Conservation (phyloP, 2,797 vertebrate genomes). For the Naso thynnoides region DNA sequence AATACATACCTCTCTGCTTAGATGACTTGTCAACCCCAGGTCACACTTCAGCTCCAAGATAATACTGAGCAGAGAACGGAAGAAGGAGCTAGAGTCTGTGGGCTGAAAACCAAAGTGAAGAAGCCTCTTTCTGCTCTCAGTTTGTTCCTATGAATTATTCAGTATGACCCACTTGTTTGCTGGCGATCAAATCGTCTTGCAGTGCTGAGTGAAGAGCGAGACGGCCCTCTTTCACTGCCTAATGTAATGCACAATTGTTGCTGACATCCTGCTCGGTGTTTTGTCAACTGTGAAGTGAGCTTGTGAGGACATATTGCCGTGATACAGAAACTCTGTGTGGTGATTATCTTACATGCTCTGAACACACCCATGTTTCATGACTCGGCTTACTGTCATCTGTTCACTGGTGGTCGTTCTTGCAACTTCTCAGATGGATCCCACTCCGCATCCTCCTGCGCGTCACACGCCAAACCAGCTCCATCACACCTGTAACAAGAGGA, state of each 20-base stretch:
- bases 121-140: slow-evolving; percentile 67
- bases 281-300: slow-evolving; percentile 75
- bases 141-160: slow-evolving; percentile 81
- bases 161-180: slow-evolving; percentile 77
- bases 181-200: slow-evolving; percentile 76
- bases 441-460: slow-evolving; percentile 73
- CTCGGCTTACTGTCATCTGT: slow-evolving; percentile 10
- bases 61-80: slow-evolving; percentile 37
- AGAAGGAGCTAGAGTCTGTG: slow-evolving; percentile 27
- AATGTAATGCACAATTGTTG: slow-evolving; percentile 73
- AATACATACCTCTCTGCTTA: slow-evolving; percentile 38
- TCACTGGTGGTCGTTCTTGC: slow-evolving; percentile 45
- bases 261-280: slow-evolving; percentile 74
- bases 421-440: slow-evolving; percentile 80
- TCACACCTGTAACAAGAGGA: slow-evolving; percentile 78
- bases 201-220: slow-evolving; percentile 65
- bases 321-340: slow-evolving; percentile 40
- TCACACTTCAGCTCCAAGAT: slow-evolving; percentile 22
- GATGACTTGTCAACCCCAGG: slow-evolving; percentile 22
- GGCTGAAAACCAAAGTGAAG: slow-evolving; percentile 58
- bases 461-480: slow-evolving; percentile 77
- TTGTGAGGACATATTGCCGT: slow-evolving; percentile 63
- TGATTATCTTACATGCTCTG: slow-evolving; percentile 36
- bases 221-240: slow-evolving; percentile 56
- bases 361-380: slow-evolving; percentile 36